Base-by-base conservation (phyloP, 2,888 invertebrate genomes). In the Meta bourneti region DNA sequence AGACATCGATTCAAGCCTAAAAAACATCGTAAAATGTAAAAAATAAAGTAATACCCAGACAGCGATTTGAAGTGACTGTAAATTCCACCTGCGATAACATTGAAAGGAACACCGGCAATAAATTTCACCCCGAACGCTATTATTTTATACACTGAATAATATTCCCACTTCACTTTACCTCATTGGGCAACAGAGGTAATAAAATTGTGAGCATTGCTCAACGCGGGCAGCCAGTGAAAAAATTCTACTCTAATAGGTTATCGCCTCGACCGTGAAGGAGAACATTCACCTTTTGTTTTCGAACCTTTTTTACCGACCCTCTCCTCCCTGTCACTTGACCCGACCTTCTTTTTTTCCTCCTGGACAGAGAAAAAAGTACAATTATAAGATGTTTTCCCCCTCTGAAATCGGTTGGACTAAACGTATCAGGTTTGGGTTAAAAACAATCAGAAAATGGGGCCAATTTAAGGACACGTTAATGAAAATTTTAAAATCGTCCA, bases 251-350 rank as follows among this genome's bases (percentile, higher is more conserved):
- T 79, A 85, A 80, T 85, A 69, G 90, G 80, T 85, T 90, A 90
- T 81, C 85, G 69, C 81, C 70, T 11, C 75, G 85, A 69, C 85
- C 90, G 69, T 90, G 85, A 85, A 80, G 51, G 16, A 61, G 90
- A 86, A 70, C 90, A 48, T 90, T 90, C 90, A 90, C 84, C 90
- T 90, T 90, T 90, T 74, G 78, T 90, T 90, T 90, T 52, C 70
- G n/a, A 54, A 72, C 34, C 79, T 69, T 19, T 19, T 71, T 19
- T 19, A 6, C 61, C 34, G 61, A 34, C 7, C 79, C 79, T 0
- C 20, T 61, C 61, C 4, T 7, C 79, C 34, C 79, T 61, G 16
- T 61, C 61, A 16, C 20, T 34, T 61, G 34, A 34, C 54, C 61
- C 61, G 79, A 79, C 34, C 79, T 51, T 49, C 51, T n/a, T 34